These are phyloP conservation scores for Bradypus variegatus DNA, from an alignment of 2,797 vertebrate species.

Conservation along the genomic window DNA sequence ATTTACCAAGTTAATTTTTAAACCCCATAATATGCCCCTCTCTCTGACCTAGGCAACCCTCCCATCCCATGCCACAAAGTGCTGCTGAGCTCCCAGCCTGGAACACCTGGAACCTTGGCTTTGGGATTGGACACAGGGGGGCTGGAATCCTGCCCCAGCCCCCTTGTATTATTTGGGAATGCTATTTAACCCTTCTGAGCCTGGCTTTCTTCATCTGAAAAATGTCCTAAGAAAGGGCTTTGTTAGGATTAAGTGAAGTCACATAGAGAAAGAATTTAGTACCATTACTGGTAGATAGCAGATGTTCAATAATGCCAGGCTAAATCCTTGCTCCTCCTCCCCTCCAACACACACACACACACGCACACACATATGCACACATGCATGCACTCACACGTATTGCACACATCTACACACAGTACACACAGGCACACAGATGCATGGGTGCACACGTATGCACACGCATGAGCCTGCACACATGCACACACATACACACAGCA, in stretches of 20 bases:
- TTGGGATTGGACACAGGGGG: background rate
- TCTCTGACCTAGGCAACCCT: background rate
- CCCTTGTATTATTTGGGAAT: background rate
- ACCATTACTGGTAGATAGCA: too few relatives aligned
- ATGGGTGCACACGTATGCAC: too few relatives aligned
- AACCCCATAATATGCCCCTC: background rate
- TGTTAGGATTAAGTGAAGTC: background rate
- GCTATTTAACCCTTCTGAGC: background rate
- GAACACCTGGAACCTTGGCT: background rate
- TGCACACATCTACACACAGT: accelerated
- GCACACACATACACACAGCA: too few relatives aligned
- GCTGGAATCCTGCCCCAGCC: background rate
- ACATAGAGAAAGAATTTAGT: background rate
- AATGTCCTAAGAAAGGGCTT: background rate
- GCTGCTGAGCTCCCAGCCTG: accelerated
- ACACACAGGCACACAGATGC: too few relatives aligned
- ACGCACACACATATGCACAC: too few relatives aligned
- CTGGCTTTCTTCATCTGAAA: background rate
- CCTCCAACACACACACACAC: background rate
- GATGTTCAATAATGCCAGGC: background rate
- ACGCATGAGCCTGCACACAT: too few relatives aligned
- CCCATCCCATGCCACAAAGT: too few relatives aligned
- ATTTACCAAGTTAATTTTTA: background rate
- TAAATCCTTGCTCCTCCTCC: background rate
- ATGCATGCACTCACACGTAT: too few relatives aligned